Percentiles rank a stretch among this genome's conserved stretches.
phyloP scores from a whole-genome alignment of 2,113 vertebrate genomes.

The Enhydra lutris region DNA sequence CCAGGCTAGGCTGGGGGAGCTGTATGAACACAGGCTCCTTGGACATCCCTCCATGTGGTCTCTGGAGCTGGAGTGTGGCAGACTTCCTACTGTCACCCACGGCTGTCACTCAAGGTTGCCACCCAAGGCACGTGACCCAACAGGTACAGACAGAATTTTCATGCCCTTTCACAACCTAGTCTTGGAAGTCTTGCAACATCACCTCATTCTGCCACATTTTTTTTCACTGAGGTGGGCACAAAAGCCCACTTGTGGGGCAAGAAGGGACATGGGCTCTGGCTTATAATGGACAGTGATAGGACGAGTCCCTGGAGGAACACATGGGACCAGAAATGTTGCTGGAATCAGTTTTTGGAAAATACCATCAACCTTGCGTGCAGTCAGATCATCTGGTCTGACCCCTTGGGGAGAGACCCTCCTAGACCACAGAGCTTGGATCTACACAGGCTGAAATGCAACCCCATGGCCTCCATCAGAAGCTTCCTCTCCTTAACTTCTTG shows the following conservation, averaged over 20 bases:
- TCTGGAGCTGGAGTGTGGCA: background rate
- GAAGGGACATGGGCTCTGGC: background rate
- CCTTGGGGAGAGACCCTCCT: background rate
- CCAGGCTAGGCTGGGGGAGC: no score
- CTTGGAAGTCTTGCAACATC: no score
- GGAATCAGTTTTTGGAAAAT: background rate
- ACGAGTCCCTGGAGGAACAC: background rate
- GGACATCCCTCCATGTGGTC: background rate
- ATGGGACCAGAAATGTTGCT: background rate
- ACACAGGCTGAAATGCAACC: background rate
- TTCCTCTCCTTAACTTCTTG: background rate
- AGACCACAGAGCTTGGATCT: background rate
- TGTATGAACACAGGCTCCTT: background rate
- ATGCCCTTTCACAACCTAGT: background rate
- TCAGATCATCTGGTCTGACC: background rate
- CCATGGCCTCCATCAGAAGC: background rate
- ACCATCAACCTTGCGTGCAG: background rate
- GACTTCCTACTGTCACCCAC: background rate
- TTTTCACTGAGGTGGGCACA: background rate
- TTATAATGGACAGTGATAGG: background rate
- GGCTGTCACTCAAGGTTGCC: background rate
- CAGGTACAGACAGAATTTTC: background rate
- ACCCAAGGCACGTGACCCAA: rapidly evolving
- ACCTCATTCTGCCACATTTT: background rate
- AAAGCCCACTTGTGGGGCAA: background rate